These are phyloP conservation scores for Austrolebias charrua DNA, from an alignment of 2,797 vertebrate species.

Conservation along the genomic window DNA sequence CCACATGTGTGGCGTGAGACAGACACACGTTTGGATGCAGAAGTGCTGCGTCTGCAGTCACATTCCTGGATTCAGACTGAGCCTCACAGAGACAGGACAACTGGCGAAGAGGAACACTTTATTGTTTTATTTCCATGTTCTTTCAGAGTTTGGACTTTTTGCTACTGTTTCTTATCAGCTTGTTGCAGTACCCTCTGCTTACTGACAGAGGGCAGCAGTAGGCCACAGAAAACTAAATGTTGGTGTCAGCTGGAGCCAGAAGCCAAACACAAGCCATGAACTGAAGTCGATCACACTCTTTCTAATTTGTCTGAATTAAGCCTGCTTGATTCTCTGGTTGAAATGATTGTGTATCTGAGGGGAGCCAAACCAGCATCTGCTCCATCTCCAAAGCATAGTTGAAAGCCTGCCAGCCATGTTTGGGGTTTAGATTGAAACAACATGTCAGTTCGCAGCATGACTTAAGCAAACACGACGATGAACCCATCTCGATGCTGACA, in stretches of 20 bases:
- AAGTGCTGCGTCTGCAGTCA: slow-evolving; percentile 80
- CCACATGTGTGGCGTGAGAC: slow-evolving; percentile 81
- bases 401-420: slow-evolving; percentile 75
- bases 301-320: slow-evolving; percentile 67
- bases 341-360: slow-evolving; percentile 44
- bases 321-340: slow-evolving; percentile 66
- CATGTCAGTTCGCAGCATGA: slow-evolving; percentile 70
- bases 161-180: slow-evolving; percentile 41
- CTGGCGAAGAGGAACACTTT: slow-evolving; percentile 50
- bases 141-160: slow-evolving; percentile 37
- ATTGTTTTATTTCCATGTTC: slow-evolving; percentile 54
- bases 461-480: slow-evolving; percentile 49
- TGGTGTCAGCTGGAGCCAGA: slow-evolving; percentile 43
- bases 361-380: slow-evolving; percentile 68
- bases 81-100: slow-evolving; percentile 55
- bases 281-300: slow-evolving; percentile 66
- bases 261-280: slow-evolving; percentile 62
- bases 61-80: slow-evolving; percentile 74
- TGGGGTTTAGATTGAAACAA: slow-evolving; percentile 68
- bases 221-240: slow-evolving; percentile 45
- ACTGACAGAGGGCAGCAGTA: slow-evolving; percentile 77
- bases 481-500: slow-evolving; percentile 42
- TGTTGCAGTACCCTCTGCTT: slow-evolving; percentile 52
- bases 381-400: slow-evolving; percentile 68
- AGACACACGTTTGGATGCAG: slow-evolving; percentile 78